Conservation (phyloP, 2,888 invertebrate species). For the Cecidostiba fungosa region DNA sequence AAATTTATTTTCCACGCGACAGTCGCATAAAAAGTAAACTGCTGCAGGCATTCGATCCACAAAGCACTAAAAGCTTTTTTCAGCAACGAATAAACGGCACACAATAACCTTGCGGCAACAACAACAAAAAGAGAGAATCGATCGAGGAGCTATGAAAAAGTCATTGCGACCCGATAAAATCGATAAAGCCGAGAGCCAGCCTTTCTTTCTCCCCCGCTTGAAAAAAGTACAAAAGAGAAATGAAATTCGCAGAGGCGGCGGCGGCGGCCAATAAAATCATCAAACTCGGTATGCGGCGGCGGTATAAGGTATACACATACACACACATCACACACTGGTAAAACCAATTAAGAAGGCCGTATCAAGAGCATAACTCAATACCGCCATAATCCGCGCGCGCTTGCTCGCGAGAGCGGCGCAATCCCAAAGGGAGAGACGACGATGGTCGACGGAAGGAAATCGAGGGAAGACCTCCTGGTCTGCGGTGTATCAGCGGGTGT, state of each 20-base stretch:
- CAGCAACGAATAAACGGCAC: conserved; percentile 11
- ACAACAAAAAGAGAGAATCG: conserved; percentile 11
- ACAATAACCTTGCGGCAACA: conserved; percentile 2
- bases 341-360: conserved; percentile 59
- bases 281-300: conserved; percentile 50
- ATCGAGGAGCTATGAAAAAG: conserved; percentile 44
- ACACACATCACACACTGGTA: conserved; percentile 1
- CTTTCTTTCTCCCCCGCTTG: not conserved
- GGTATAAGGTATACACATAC: conserved; percentile 13
- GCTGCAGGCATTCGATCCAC: not conserved
- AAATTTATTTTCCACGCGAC: not conserved
- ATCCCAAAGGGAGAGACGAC: conserved; percentile 12
- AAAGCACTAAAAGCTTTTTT: conserved; percentile 17
- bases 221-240: conserved; percentile 25
- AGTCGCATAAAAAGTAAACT: not conserved
- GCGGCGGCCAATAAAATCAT: conserved; percentile 55
- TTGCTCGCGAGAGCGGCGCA: conserved; percentile 5
- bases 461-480: conserved; percentile 44
- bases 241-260: conserved; percentile 29
- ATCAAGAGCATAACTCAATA: conserved; percentile 59
- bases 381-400: conserved; percentile 25
- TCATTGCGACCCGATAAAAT: conserved; percentile 41
- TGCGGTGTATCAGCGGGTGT: conserved; percentile 74
- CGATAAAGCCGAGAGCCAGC: conserved; percentile 22
- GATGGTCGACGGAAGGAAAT: not conserved